Conservation (phyloP, 2,797 vertebrate genomes). For the Gouania willdenowi region DNA sequence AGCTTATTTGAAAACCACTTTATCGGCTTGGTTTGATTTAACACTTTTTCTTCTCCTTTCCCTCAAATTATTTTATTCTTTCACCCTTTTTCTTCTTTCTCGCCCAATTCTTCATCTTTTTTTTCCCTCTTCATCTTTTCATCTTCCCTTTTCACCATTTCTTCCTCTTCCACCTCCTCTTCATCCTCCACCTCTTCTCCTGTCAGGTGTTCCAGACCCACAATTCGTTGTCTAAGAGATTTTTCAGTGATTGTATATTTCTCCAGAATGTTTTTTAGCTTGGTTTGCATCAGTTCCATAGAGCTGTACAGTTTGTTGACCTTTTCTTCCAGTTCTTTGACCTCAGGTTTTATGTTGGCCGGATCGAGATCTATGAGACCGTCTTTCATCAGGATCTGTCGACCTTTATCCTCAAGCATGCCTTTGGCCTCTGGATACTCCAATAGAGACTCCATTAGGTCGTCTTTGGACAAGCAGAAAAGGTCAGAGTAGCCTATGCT, state of each 20-base stretch:
- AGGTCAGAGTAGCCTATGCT: constrained; percentile 96
- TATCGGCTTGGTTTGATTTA: no score
- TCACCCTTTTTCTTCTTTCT: not conserved
- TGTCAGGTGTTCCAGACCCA: constrained; percentile 75
- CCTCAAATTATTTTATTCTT: not conserved
- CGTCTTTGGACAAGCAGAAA: constrained; percentile 95
- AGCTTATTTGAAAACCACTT: no score
- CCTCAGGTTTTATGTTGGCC: constrained; percentile 82
- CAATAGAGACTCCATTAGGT: constrained; percentile 92
- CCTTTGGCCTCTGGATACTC: constrained; percentile 96
- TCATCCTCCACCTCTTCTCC: constrained; percentile 71
- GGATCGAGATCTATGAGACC: constrained; percentile 86
- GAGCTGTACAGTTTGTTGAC: constrained; percentile 78
- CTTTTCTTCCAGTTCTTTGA: constrained; percentile 86
- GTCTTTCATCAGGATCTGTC: constrained; percentile 94
- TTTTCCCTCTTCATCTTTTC: constrained; percentile 3
- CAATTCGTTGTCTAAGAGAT: constrained; percentile 79
- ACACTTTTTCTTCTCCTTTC: not conserved
- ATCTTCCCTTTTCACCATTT: constrained; percentile 15
- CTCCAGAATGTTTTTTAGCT: constrained; percentile 83
- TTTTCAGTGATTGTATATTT: constrained; percentile 78
- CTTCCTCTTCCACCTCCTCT: constrained; percentile 52
- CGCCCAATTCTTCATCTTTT: constrained; percentile 3
- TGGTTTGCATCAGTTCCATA: constrained; percentile 83
- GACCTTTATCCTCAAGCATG: constrained; percentile 94